Conservation (phyloP, 2,888 invertebrate genomes). For the Hypomecis atomaria region DNA sequence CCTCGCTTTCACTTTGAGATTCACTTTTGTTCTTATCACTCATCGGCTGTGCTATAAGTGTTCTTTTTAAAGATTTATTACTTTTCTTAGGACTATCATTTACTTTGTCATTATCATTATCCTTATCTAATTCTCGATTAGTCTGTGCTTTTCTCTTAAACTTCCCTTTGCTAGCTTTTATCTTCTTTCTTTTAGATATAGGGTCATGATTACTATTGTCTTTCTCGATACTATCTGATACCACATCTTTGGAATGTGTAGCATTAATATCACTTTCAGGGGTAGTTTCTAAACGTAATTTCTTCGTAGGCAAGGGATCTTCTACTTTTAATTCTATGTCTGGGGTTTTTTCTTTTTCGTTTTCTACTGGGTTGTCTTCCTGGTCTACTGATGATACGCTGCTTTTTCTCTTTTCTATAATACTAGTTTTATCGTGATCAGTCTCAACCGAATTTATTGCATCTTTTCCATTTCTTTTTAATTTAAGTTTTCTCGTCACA, state of each 20-base stretch:
- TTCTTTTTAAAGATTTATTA: constrained; percentile 71
- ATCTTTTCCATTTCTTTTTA: constrained; percentile 63
- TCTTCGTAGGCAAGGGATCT: constrained; percentile 73
- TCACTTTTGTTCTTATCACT: constrained; percentile 77
- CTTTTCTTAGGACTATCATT: constrained; percentile 59
- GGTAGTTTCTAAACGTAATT: constrained; percentile 72
- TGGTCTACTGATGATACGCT: constrained; percentile 76
- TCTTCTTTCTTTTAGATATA: constrained; percentile 71
- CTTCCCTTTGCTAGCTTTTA: constrained; percentile 75
- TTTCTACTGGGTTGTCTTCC: constrained; percentile 61
- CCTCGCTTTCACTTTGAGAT: constrained; percentile 79
- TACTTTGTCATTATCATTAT: constrained; percentile 52
- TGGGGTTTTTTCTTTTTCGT: constrained; percentile 64
- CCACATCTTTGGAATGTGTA: constrained; percentile 73
- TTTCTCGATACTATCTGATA: constrained; percentile 59
- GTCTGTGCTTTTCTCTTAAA: constrained; percentile 70
- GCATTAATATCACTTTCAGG: constrained; percentile 65
- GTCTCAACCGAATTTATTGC: constrained; percentile 63
- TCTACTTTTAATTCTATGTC: constrained; percentile 67
- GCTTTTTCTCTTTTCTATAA: constrained; percentile 76
- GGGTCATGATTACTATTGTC: constrained; percentile 56
- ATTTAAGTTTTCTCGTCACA: constrained; percentile 57
- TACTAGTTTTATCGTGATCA: constrained; percentile 75
- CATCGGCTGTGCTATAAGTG: constrained; percentile 65
- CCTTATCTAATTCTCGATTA: constrained; percentile 46